phyloP scores from a whole-genome alignment of 2,888 invertebrate species.

The Timandra comae region DNA sequence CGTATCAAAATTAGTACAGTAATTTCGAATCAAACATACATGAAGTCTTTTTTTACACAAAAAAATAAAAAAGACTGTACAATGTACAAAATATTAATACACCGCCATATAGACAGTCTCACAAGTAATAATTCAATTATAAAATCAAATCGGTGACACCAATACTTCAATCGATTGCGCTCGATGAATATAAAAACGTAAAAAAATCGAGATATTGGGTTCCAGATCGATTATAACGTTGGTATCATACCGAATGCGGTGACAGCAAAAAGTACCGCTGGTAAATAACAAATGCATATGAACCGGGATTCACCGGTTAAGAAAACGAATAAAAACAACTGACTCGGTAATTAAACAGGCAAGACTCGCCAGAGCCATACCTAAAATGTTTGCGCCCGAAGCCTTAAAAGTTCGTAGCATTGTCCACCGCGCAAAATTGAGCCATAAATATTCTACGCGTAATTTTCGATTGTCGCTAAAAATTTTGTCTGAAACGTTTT shows the following conservation, averaged over 20 bases:
- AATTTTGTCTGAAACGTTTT: constrained; percentile 36
- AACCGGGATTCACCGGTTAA: constrained; percentile 40
- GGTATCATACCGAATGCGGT: constrained; percentile 46
- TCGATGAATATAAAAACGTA: neutral
- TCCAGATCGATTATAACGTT: constrained; percentile 37
- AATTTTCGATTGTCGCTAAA: constrained; percentile 51
- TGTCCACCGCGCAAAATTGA: constrained; percentile 54
- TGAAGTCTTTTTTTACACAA: too few species aligned
- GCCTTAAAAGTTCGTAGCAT: constrained; percentile 51
- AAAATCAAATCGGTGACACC: too few species aligned
- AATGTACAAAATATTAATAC: too few species aligned
- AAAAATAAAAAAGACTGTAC: too few species aligned
- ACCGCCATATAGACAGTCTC: too few species aligned
- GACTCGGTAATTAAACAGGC: constrained; percentile 56
- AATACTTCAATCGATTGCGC: too few species aligned
- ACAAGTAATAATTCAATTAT: too few species aligned
- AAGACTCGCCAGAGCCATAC: constrained; percentile 46
- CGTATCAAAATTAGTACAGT: too few species aligned
- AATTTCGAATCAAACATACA: too few species aligned
- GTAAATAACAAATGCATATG: constrained; percentile 66
- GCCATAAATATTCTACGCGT: constrained; percentile 67
- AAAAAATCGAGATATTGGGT: constrained; percentile 25
- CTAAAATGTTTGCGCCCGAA: constrained; percentile 38
- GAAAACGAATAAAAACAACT: constrained; percentile 37
- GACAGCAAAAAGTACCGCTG: constrained; percentile 56